Base-by-base conservation (phyloP, 2,113 vertebrate genomes). In the Aegithalos caudatus region DNA sequence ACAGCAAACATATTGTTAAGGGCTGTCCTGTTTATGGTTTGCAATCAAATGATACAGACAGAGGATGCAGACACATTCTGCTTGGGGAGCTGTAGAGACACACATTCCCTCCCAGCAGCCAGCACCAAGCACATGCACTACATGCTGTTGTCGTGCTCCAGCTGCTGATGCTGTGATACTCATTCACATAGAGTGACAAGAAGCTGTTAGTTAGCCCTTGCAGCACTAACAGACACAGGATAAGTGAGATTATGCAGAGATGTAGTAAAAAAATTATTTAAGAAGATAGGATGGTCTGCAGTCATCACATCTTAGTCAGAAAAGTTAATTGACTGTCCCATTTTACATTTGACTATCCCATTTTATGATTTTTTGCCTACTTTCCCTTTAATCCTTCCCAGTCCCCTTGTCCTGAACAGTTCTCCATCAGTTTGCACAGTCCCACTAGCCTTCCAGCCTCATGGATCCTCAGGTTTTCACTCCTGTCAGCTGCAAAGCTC, bases 1-100 rank as follows among this genome's bases (percentile, higher is more conserved):
- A 47, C 10, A 85, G 48, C 2, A 50, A 38, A 71, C 9, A 10
- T 5, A 20, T 11, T 19, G 4, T 31, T 70, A 37, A 61, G 7
- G 6, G 5, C 38, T 37, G 2, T 65, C 12, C 9, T 62, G 9
- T 11, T 74, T 66, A 19, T 14, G 6, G 17, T 37, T 48, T 71
- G 10, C 2, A 5, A n/a, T 25, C 23, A 40, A 78, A 50, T 31
- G 22, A 31, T 37, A 38, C 17, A 28, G 3, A 1, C 12, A 48
- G 38, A 24, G 7, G 25, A n/a, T 11, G 4, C 23, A 2, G 12
- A 3, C 20, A 10, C 9, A 17, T 3, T 7, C 1, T 0, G 0
- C 35, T 2, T 65, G 31, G 13, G 50, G 17, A 64, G 11, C 0
- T 4, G 14, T 47, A 44, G 2, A 44, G 62, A 25, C 7, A 23